phyloP scores from a whole-genome alignment of 2,888 invertebrate species.

The Proisotoma minuta region DNA sequence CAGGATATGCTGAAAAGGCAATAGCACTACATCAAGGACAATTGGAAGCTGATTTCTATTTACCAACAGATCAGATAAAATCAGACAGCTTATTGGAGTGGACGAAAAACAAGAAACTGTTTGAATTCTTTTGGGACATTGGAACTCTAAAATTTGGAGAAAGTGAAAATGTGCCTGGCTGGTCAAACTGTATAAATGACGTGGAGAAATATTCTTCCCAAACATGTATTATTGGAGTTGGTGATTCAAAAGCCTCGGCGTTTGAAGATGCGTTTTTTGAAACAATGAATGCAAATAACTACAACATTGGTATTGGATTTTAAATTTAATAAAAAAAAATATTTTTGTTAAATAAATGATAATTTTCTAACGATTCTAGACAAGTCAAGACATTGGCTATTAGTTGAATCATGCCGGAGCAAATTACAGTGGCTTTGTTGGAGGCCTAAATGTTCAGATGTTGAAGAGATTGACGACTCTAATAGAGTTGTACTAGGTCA shows the following conservation, averaged over 20 bases:
- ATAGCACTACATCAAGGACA: constrained; percentile 42
- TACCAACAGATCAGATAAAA: constrained; percentile 24
- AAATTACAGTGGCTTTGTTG: constrained; percentile 41
- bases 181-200: constrained; percentile 22
- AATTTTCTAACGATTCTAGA: background rate
- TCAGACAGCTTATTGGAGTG: constrained; percentile 21
- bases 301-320: background rate
- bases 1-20: constrained; percentile 39
- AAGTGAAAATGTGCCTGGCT: constrained; percentile 27
- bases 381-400: constrained; percentile 31
- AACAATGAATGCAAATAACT: constrained; percentile 8
- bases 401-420: constrained; percentile 35
- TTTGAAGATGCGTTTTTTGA: constrained; percentile 41
- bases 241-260: constrained; percentile 26
- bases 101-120: constrained; percentile 21
- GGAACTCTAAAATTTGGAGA: constrained; percentile 43
- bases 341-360: no score
- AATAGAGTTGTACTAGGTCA: constrained; percentile 27
- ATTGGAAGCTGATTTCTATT: constrained; percentile 42
- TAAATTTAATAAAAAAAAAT: constrained; percentile 5
- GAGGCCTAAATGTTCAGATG: constrained; percentile 33
- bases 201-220: background rate
- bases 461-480: constrained; percentile 38
- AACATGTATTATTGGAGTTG: constrained; percentile 8
- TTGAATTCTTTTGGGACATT: constrained; percentile 42